These are phyloP conservation scores for Ernsta delagoae DNA, from an alignment of 2,888 invertebrate genomes.

Conservation along the genomic window DNA sequence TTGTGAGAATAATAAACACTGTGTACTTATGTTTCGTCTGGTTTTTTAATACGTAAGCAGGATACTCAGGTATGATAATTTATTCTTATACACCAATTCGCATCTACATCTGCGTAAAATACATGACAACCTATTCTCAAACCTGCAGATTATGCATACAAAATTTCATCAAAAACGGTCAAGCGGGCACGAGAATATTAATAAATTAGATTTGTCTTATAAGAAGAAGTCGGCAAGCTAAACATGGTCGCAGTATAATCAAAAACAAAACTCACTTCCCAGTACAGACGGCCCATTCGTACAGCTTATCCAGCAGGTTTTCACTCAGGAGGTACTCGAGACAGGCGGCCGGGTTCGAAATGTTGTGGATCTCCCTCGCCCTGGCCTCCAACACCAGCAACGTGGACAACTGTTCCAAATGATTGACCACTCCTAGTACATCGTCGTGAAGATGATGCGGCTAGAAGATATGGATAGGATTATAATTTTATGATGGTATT, in stretches of 20 bases:
- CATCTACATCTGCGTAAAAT: no score
- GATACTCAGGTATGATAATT: no score
- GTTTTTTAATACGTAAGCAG: neutral
- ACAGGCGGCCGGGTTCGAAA: conserved; percentile 83
- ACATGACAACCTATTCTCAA: no score
- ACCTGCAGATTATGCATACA: no score
- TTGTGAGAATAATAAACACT: neutral
- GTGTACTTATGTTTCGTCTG: neutral
- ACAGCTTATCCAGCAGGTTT: conserved; percentile 93
- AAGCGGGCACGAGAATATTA: no score
- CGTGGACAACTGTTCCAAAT: conserved; percentile 95
- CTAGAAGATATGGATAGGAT: conserved; percentile 48
- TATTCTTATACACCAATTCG: no score
- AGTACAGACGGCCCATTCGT: conserved; percentile 93
- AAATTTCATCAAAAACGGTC: no score
- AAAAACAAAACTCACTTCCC: conserved; percentile 86
- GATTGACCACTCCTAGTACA: conserved; percentile 95
- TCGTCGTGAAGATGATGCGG: conserved; percentile 89
- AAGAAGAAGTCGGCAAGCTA: no score
- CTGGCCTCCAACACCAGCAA: conserved; percentile 92
- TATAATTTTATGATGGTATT: no score
- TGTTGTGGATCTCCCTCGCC: conserved; percentile 76
- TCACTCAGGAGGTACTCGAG: conserved; percentile 93
- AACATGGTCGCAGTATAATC: no score
- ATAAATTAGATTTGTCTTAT: no score